Conservation (phyloP, 2,888 invertebrate species). For the Tinea semifulvella region DNA sequence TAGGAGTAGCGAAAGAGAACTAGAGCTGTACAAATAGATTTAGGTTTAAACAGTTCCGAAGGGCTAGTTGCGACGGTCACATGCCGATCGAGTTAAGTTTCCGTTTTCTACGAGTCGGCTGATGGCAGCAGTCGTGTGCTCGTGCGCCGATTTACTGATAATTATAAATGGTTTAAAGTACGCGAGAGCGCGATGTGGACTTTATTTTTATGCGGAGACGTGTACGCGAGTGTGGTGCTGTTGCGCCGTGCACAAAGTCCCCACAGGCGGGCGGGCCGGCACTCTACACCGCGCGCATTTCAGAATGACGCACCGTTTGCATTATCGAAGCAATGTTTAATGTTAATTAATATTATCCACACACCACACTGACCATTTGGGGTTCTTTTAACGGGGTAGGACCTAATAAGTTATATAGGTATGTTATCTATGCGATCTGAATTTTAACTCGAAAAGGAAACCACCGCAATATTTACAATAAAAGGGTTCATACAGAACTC, state of each 20-base stretch:
- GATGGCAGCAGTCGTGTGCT: constrained; percentile 56
- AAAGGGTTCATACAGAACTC: neutral
- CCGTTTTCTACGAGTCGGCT: constrained; percentile 50
- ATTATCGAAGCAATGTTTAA: constrained; percentile 48
- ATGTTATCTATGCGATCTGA: constrained; percentile 3
- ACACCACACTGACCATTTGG: constrained; percentile 41
- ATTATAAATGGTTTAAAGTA: constrained; percentile 63
- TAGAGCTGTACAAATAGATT: constrained; percentile 16
- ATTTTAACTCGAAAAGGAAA: neutral
- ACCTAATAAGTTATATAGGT: constrained; percentile 16
- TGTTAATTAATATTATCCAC: constrained; percentile 60
- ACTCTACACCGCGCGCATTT: constrained; percentile 28
- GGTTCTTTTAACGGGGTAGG: constrained; percentile 53
- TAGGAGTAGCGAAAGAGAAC: constrained; percentile 38
- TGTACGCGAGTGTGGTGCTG: constrained; percentile 49
- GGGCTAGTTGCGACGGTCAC: constrained; percentile 35
- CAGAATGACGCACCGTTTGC: constrained; percentile 35
- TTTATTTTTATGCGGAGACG: constrained; percentile 66
- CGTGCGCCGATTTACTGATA: constrained; percentile 64
- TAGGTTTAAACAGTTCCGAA: constrained; percentile 27
- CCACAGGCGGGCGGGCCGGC: constrained; percentile 34
- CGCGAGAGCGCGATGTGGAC: constrained; percentile 57
- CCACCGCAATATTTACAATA: neutral
- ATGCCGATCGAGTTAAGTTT: constrained; percentile 37
- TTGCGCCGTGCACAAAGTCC: constrained; percentile 11